Base-by-base conservation (phyloP, 2,113 vertebrate species). In the Pelvicachromis taeniatus region DNA sequence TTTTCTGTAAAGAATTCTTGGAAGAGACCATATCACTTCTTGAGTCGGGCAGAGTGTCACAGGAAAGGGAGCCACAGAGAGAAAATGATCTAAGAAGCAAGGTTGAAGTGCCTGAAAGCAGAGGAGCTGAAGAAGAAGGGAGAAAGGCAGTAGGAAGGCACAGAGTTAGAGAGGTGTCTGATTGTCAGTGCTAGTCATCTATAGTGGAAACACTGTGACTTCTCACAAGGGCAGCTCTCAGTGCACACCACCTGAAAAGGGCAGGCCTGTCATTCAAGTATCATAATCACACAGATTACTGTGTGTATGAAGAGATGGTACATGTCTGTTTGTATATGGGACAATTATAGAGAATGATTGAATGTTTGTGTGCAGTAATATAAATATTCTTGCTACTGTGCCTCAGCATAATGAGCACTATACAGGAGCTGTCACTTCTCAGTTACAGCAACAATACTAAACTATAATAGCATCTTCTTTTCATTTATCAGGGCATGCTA, bases 161-260 rank as follows among this genome's bases (percentile, higher is more conserved):
- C 14, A 42, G 38, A 85, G 83, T 78, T 58, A 6, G 26, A 21
- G 42, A 7, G 29, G 45, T 58, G 48, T 77, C 77, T 89, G 19
- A 84, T 89, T 73, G 83, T 90, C 38, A 31, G 26, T 9, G 45
- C 93, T 88, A 93, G 78, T 93, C 94, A 93, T 90, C 84, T 45
- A 75, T 16, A 10, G 75, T 79, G 73, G 79, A 85, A 88, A 86
- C 77, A 53, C 55, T 88, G 48, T n/a, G 87, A 83, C 48, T 83
- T 90, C 83, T 77, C 80, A 78, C 26, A 73, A 80, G 80, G 81
- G 35, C 73, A 84, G 61, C 48, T 63, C 31, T 82, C 61, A 9
- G 77, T 80, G 73, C 14, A 9, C 26, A 19, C 63, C 29, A 48
- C 23, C 31, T 65, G 75, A 68, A 89, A 94, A 93, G 90, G 91